A percentile compares a stretch with the other conserved stretches of the same genome.
Conservation (phyloP, 1,140 invertebrate genomes). For the Euwallacea similis region DNA sequence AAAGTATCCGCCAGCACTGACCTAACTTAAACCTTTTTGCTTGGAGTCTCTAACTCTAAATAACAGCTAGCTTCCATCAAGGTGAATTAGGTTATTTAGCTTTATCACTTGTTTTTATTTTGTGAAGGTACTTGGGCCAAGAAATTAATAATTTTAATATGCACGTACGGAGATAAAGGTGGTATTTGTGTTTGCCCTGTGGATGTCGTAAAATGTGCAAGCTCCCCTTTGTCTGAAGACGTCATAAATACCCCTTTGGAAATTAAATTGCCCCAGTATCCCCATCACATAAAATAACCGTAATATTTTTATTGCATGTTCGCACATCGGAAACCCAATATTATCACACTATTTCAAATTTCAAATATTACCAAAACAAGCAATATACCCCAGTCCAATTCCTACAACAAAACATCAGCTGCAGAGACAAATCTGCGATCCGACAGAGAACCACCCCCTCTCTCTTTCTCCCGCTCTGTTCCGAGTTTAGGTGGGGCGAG, state of each 20-base stretch:
- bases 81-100: conserved; percentile 8
- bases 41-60: not conserved
- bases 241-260: no score
- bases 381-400: conserved; percentile 15
- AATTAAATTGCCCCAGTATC: no score
- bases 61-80: conserved; percentile 1
- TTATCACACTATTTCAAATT: conserved; percentile 36
- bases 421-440: conserved; percentile 11
- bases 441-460: conserved; percentile 20
- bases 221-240: no score
- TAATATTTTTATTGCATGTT: conserved; percentile 28
- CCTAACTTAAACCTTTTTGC: conserved; percentile 5
- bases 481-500: conserved; percentile 38
- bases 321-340: conserved; percentile 25
- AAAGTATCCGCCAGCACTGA: not conserved
- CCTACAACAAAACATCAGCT: conserved; percentile 21
- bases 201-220: no score
- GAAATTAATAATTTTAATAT: not conserved
- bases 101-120: conserved; percentile 1
- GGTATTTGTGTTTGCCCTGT: no score
- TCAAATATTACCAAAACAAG: conserved; percentile 34
- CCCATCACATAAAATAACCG: conserved; percentile 17
- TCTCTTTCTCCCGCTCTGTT: conserved; percentile 12
- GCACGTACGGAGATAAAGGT: no score
- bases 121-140: not conserved